A percentile compares a stretch with the other conserved stretches of the same genome.
These are phyloP conservation scores for Pectinophora gossypiella DNA, from an alignment of 1,140 invertebrate species.

Conservation along the genomic window DNA sequence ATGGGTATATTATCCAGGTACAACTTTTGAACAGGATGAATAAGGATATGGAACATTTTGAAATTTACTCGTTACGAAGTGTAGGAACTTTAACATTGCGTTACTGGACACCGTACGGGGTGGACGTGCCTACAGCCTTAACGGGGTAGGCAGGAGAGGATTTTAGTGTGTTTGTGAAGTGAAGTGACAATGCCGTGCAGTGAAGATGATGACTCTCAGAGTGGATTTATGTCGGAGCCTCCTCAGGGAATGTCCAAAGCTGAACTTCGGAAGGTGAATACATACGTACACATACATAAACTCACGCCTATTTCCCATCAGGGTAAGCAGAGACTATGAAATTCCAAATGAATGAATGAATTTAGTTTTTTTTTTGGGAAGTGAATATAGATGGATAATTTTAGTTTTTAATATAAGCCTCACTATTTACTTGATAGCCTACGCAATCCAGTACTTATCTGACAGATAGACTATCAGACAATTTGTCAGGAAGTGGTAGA, in stretches of 20 bases:
- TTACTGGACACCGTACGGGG: constrained; percentile 20
- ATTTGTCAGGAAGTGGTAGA: no score
- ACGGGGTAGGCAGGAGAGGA: constrained; percentile 6
- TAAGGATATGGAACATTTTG: constrained; percentile 45
- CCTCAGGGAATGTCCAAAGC: constrained; percentile 56
- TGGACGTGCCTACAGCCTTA: constrained; percentile 23
- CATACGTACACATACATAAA: no score
- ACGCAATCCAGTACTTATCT: no score
- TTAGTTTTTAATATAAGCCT: no score
- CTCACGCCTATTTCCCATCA: no score
- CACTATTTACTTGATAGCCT: no score
- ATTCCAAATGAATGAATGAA: no score
- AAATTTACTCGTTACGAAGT: constrained; percentile 46
- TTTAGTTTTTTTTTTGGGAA: no score
- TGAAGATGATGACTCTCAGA: constrained; percentile 67
- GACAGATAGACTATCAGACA: no score
- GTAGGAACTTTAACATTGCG: constrained; percentile 35
- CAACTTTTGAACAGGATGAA: constrained; percentile 42
- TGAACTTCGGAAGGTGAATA: constrained; percentile 59
- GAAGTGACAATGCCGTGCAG: constrained; percentile 55
- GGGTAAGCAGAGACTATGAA: no score
- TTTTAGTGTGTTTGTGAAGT: constrained; percentile 15
- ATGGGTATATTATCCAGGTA: constrained; percentile 25
- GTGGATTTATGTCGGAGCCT: constrained; percentile 47
- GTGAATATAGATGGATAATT: no score